Evolutionary conservation across 2,888 invertebrate species (phyloP), one percentile per base, ranked within the genome.

Genomic region (Geophilus truncorum): DNA sequence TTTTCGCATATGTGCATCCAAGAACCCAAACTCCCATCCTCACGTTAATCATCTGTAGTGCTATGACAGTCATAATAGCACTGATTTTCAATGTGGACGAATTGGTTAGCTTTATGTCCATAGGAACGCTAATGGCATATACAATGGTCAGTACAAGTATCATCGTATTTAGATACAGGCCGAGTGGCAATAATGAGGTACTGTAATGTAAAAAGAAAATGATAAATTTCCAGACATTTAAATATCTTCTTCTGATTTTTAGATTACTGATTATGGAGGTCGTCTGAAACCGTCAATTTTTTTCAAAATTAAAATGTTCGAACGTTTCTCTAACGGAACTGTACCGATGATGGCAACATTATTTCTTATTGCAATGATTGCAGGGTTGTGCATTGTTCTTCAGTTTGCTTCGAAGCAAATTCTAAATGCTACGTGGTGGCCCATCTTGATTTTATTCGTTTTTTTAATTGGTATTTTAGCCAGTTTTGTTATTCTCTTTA

Each of bases 61-160:
- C 93, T n/a, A 88, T 91, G 32, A 93, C 94, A 78, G 93, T 93
- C 0, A 81, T 93, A 0, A 92, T 96, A 83, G 95, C 96, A 4
- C 87, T 96, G 57, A 86, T 96, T 45, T 94, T 96, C 85, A 96
- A 97, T 87, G 90, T 97, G 84, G 92, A 94, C 84, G 95, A 95
- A 83, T 89, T 97, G 62, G 95, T 97, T 0, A 96, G 97, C 86
- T 96, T 97, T 86, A 95, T 97, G 94, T 96, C 96, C 0, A 96
- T 97, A 85, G 86, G 86, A 10, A 95, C 94, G 0, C 88, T 95
- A 79, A 87, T 95, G 84, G 95, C 95, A 0, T 96, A 96, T 86
- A 95, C 95, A 0, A 95, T 96, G 82, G 96, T 97, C 1, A 94
- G 95, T 83, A 94, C 94, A 15, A 93, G 94, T 82, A 94, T 96